Evolutionary conservation across 30 jellyfish, hydroid and myxozoan species (phyloP), one percentile per base, ranked within the genome.

Genomic region (Chrysaora quinquecirrha): DNA sequence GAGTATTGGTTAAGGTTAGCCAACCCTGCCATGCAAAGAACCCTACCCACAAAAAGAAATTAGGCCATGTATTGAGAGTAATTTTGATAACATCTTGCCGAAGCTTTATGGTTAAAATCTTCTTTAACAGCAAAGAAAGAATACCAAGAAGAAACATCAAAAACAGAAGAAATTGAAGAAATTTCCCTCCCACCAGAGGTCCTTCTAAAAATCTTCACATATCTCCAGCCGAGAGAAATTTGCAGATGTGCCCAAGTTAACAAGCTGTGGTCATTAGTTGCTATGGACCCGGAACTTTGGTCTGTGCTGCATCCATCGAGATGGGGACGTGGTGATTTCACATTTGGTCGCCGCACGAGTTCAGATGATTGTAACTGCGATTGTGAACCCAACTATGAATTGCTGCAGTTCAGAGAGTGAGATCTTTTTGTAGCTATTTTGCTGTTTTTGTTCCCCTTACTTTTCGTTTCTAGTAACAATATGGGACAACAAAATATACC

Each of bases 351-450:
- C 22, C 85, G 58, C 30, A 69, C 82, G 2, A 29, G 85, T 25
- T 86, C 98, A 19, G 96, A 86, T 80, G 96, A 91, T 56, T 84
- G 90, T 54, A 91, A 91, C 30, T 91, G 98, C 48, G 98, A 91
- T 49, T 91, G 98, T 78, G 92, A 80, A 50, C 98, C 96, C 48
- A 91, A 91, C 54, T 91, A 91, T 64, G 60, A 78, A 6, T 25
- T 91, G 96, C 61, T 84, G 80, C 73, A 80, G 27, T 91, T 85
- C 77, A 66, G 75, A 48, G 95, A 85, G 98, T 91, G 71, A 90
- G 97, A 6, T 60, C n/a, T 6, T 25, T 60, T 21, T 25, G n/a
- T n/a, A n/a, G n/a, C n/a, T n/a, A n/a, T n/a, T n/a, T n/a, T n/a
- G n/a, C n/a, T n/a, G n/a, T n/a, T n/a, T n/a, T n/a, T n/a, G n/a